Evolutionary conservation across 1,140 invertebrate species (phyloP).

Genomic region (Chrysopa pallens): DNA sequence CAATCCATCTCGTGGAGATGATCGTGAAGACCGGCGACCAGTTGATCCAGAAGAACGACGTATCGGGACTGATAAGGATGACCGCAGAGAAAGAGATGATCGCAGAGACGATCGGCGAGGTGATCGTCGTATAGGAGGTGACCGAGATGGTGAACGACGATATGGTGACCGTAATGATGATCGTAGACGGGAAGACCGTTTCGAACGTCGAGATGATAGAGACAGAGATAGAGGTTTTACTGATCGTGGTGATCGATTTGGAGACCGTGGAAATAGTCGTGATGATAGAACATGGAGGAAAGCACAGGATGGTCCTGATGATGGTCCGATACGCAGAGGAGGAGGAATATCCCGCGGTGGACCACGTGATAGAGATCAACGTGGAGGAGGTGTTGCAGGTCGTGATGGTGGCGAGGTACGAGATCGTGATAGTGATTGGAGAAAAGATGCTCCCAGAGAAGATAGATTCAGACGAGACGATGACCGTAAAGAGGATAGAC

Average conservation of each 20-base stretch:
- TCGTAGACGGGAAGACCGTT: not conserved
- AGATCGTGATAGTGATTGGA: constrained; percentile 4
- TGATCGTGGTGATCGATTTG: not conserved
- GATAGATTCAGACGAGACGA: constrained; percentile 5
- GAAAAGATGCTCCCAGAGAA: constrained; percentile 1
- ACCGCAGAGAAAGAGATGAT: not conserved
- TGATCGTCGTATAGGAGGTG: constrained; percentile 3
- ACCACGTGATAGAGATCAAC: constrained; percentile 3
- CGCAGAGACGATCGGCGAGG: not conserved
- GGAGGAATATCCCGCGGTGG: not conserved
- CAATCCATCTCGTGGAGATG: no score
- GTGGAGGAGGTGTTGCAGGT: not conserved
- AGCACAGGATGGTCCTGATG: not conserved
- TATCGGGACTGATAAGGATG: not conserved
- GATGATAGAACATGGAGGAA: constrained; percentile 2
- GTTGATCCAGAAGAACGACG: no score
- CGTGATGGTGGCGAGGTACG: no score
- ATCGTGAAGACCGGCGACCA: no score
- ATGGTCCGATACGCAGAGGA: not conserved
- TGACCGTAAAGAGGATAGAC: constrained; percentile 1
- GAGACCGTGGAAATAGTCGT: constrained; percentile 3
- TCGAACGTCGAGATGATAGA: not conserved
- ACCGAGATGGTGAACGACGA: constrained; percentile 1
- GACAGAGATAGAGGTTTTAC: not conserved
- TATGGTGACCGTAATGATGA: constrained; percentile 1